These are phyloP conservation scores for Rafetus swinhoei DNA, from an alignment of 2,113 vertebrate genomes.

Conservation along the genomic window DNA sequence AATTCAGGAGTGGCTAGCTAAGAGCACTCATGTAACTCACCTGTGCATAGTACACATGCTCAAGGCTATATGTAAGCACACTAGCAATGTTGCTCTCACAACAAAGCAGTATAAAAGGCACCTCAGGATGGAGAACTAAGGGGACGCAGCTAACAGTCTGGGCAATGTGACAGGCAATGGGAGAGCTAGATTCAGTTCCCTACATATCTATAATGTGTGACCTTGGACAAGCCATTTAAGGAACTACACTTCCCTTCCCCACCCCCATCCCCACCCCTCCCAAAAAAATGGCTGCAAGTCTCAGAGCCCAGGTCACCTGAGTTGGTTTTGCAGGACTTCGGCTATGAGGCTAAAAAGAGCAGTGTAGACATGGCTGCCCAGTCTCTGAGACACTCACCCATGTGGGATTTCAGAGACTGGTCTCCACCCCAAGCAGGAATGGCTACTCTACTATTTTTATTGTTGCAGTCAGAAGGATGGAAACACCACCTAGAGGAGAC, in stretches of 20 bases:
- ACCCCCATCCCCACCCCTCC: fast-evolving
- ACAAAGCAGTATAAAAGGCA: too few species aligned
- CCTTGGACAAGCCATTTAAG: too few species aligned
- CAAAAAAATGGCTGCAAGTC: too few species aligned
- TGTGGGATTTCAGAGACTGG: background rate
- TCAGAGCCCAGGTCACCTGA: too few species aligned
- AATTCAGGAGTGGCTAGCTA: too few species aligned
- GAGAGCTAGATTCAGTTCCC: background rate
- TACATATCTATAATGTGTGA: background rate
- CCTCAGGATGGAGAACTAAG: too few species aligned
- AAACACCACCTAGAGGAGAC: too few species aligned
- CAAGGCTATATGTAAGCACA: too few species aligned
- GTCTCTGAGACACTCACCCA: background rate
- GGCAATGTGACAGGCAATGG: background rate
- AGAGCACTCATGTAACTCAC: too few species aligned
- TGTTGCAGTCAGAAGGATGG: background rate
- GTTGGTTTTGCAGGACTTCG: too few species aligned
- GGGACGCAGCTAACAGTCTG: background rate
- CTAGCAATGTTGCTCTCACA: too few species aligned
- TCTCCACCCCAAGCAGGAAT: background rate
- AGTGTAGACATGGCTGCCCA: background rate
- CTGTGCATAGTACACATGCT: too few species aligned
- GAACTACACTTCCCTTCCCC: background rate
- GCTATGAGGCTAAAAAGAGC: background rate
- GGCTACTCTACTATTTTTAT: background rate